phyloP scores from a whole-genome alignment of 2,797 vertebrate genomes.

The Protonibea diacanthus region DNA sequence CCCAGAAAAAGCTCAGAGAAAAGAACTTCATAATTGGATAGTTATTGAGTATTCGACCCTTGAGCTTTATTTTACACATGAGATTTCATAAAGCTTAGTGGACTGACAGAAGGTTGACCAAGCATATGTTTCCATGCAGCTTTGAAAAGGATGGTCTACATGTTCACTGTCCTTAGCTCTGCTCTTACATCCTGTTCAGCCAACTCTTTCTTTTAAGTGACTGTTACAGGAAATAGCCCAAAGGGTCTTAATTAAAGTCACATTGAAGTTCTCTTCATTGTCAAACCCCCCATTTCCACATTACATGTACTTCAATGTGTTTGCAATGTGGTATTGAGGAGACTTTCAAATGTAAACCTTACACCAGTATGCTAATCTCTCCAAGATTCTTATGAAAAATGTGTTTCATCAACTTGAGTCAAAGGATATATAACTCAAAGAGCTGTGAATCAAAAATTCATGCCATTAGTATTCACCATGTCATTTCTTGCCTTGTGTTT shows the following conservation, averaged over 20 bases:
- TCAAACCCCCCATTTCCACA: slow-evolving; percentile 34
- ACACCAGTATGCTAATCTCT: not conserved
- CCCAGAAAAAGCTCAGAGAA: slow-evolving; percentile 52
- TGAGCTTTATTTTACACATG: slow-evolving; percentile 48
- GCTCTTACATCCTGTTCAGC: slow-evolving; percentile 55
- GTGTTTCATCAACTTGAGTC: not conserved
- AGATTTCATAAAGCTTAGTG: slow-evolving; percentile 33
- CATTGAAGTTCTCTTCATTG: slow-evolving; percentile 40
- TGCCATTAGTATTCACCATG: slow-evolving; percentile 27
- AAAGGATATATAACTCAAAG: not conserved
- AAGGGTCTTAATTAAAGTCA: slow-evolving; percentile 69
- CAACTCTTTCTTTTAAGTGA: slow-evolving; percentile 28
- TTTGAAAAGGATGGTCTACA: slow-evolving; percentile 36
- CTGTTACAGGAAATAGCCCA: slow-evolving; percentile 58
- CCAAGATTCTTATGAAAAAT: not conserved
- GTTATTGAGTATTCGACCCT: slow-evolving; percentile 53
- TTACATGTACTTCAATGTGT: slow-evolving; percentile 52
- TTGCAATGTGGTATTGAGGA: slow-evolving; percentile 40
- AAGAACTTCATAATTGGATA: slow-evolving; percentile 61
- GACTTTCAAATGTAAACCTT: not conserved
- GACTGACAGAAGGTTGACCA: slow-evolving; percentile 36
- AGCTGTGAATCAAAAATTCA: slow-evolving; percentile 8
- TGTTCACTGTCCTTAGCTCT: slow-evolving; percentile 27
- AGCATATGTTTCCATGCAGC: slow-evolving; percentile 39
- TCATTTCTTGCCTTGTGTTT: slow-evolving; percentile 13